phyloP scores from a whole-genome alignment of 2,888 invertebrate species.

The Syrista parreyssii region DNA sequence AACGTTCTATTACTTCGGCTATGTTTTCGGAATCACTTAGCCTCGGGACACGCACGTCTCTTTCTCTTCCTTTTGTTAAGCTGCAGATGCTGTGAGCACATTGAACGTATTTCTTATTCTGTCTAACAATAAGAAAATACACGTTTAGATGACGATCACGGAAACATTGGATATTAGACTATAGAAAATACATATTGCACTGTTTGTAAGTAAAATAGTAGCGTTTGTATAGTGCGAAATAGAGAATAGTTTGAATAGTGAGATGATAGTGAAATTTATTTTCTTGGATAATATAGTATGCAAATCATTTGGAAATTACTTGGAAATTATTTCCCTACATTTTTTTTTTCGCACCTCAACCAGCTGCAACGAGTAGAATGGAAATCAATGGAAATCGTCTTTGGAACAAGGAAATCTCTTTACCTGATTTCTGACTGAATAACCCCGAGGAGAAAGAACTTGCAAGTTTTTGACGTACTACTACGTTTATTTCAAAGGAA shows the following conservation, averaged over 20 bases:
- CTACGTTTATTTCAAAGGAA: background rate
- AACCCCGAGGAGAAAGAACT: too few relatives aligned
- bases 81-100: background rate
- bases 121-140: background rate
- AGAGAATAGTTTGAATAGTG: background rate
- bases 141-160: background rate
- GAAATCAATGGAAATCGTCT: too few relatives aligned
- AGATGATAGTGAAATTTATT: background rate
- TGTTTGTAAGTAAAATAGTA: background rate
- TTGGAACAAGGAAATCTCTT: too few relatives aligned
- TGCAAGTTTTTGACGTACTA: too few relatives aligned
- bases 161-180: background rate
- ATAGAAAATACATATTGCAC: background rate
- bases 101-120: background rate
- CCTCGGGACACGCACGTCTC: constrained; percentile 4
- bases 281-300: too few relatives aligned
- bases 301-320: too few relatives aligned
- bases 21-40: constrained; percentile 35
- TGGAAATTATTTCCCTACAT: too few relatives aligned
- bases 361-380: too few relatives aligned
- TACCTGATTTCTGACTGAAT: too few relatives aligned
- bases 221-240: background rate
- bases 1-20: constrained; percentile 10
- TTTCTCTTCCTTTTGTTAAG: background rate
- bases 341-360: too few relatives aligned